phyloP scores from a whole-genome alignment of 53 echinoderm and acorn worm genomes.

The Holothuria scabra region DNA sequence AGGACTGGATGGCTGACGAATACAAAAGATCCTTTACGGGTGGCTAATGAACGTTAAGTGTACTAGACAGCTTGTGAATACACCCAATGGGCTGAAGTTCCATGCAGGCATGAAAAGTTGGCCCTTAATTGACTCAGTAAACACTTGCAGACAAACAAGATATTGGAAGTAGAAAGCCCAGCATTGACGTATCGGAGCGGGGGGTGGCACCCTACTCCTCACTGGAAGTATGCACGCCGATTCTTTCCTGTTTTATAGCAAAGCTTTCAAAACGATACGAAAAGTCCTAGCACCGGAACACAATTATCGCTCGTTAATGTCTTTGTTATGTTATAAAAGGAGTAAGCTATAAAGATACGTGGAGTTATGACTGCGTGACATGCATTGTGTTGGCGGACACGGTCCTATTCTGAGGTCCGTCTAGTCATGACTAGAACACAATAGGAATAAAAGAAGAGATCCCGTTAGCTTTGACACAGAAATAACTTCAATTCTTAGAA shows the following conservation, averaged over 20 bases:
- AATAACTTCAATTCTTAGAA: background rate
- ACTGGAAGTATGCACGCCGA: background rate
- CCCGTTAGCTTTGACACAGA: constrained; percentile 28
- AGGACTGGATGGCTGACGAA: too few species aligned
- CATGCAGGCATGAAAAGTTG: background rate
- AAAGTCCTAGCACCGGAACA: too few species aligned
- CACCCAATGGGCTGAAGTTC: constrained; percentile 17
- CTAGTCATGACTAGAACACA: background rate
- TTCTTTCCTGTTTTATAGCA: too few species aligned
- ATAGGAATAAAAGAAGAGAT: background rate
- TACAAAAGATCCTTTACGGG: constrained; percentile 2
- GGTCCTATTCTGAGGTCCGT: background rate
- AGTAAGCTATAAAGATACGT: too few species aligned
- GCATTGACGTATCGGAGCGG: constrained; percentile 15
- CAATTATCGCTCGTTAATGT: too few species aligned
- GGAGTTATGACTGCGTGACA: too few species aligned
- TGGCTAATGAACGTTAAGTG: constrained; percentile 34
- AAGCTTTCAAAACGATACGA: too few species aligned
- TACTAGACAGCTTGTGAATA: constrained; percentile 24
- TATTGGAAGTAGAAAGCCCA: background rate
- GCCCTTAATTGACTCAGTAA: constrained; percentile 23
- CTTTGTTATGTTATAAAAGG: too few species aligned
- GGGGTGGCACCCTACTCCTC: constrained; percentile 26
- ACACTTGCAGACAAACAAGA: background rate
- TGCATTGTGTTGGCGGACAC: too few species aligned